Conservation (phyloP, 2,888 invertebrate species). For the Dynastes tityus region DNA sequence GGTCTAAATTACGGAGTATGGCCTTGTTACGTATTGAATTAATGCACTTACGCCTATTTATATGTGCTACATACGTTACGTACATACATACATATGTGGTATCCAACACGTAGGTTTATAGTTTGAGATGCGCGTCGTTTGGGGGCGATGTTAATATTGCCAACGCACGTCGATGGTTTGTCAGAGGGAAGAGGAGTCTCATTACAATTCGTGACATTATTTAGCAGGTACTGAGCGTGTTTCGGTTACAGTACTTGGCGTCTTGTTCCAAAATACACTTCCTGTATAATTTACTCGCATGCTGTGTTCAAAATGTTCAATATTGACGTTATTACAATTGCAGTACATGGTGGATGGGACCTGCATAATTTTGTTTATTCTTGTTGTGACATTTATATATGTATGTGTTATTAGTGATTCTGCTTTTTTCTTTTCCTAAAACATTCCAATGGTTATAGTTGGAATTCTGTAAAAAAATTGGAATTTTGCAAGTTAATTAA, state of each 20-base stretch:
- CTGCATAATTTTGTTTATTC: neutral
- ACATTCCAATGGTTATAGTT: no score
- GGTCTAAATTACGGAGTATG: neutral
- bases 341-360: neutral
- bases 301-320: slow-evolving; percentile 23
- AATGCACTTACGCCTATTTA: neutral
- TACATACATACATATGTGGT: neutral
- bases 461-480: no score
- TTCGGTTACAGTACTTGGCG: slow-evolving; percentile 27
- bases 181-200: slow-evolving; percentile 44
- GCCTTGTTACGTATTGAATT: neutral
- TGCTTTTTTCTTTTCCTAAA: no score
- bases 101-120: neutral
- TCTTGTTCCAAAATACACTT: slow-evolving; percentile 28
- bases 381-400: neutral
- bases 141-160: slow-evolving; percentile 42
- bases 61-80: neutral
- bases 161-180: slow-evolving; percentile 48
- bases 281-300: slow-evolving; percentile 29
- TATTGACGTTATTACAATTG: neutral
- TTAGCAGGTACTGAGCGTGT: slow-evolving; percentile 28
- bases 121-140: slow-evolving; percentile 21
- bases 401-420: no score
- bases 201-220: slow-evolving; percentile 42
- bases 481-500: no score